Evolutionary conservation across 2,113 vertebrate species (phyloP), one percentile per base, ranked within the genome.

Genomic region (Calyptommatus sinebrachiatus): DNA sequence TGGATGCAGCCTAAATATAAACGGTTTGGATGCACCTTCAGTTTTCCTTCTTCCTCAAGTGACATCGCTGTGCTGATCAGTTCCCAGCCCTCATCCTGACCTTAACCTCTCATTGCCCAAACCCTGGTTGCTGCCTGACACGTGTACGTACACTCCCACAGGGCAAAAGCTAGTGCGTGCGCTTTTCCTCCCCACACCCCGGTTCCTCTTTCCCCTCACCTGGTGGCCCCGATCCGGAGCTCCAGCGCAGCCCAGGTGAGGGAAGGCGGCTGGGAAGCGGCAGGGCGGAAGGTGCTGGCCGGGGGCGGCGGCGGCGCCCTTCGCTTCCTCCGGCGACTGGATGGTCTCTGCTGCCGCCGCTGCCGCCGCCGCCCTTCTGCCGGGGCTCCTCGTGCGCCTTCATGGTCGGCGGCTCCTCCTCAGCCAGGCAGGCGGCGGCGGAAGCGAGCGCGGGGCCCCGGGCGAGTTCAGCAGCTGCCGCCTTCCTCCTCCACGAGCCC

Each of bases 101-200:
- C 46, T 70, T 63, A n/a, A 14, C 76, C 68, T 78, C 45, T 16
- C n/a, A 31, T 68, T 77, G 8, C 73, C 60, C 84, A 8, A 60
- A 57, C 12, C 41, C 7, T 4, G 75, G 67, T 80, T 4, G 80
- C 31, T n/a, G 84, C n/a, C 24, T 24, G 60, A 84, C 91, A 88
- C 90, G 90, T 89, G 92, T 77, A 22, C 29, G 6, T 28, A 5
- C 75, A 20, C 26, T 24, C 61, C 24, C 29, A 21, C 29, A 26
- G 18, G 69, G 21, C 24, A 14, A 12, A 8, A 24, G 46, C n/a
- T 35, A 8, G 75, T 10, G 8, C 18, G 12, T 45, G 67, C 60
- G 12, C 24, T 66, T 29, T 50, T 68, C 14, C 53, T 31, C 29
- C 8, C 24, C 57, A 45, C 75, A 2, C 7, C 53, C 61, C 12